Base-by-base conservation (phyloP, 2,797 vertebrate species). In the Aphelocoma californica region DNA sequence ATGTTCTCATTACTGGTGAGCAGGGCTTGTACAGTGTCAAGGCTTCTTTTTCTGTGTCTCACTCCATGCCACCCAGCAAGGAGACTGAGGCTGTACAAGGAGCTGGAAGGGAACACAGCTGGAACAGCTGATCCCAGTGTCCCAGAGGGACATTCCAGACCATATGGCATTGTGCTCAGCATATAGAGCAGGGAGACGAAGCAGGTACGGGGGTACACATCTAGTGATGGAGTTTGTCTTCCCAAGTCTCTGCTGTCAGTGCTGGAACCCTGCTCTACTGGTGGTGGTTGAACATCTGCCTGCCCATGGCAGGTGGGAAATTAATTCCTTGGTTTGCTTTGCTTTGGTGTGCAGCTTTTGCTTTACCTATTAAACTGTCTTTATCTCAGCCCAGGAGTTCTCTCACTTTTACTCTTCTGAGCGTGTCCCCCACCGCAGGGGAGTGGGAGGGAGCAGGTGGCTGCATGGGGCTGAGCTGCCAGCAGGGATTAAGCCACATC, bases 221-320 rank as follows among this genome's bases (percentile, higher is more conserved):
- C 10, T 14, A 31, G 44, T 28, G 53, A 24, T 42, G 60, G 34
- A 10, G 3, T 29, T 72, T 54, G 47, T 36, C 34, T 29, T 32
- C 9, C 53, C 26, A 29, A 48, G 26, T 10, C 40, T 18, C 9
- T 0, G 0, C 2, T 28, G 8, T 0, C 0, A 24, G 6, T 18
- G 16, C 36, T 28, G 40, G 26, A 53, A 10, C 31, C 6, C 34
- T 28, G 34, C 13, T 36, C 28, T 84, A 40, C 60, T 18, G 34
- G 58, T 28, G 11, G 15, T 84, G 40, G 34, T 23, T 60, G 81
- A 79, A 72, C 21, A 32, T 38, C 66, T 58, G 40, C 73, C 58
- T 53, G 31, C 45, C 18, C 21, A 7, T 14, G 16, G 18, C 16
- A 53, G 72, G n/a, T 18, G 31, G 19, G 28, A 34, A 60, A 54